A percentile compares a stretch with the other conserved stretches of the same genome.
Conservation (phyloP, 2,888 invertebrate genomes). For the Idaea straminata region DNA sequence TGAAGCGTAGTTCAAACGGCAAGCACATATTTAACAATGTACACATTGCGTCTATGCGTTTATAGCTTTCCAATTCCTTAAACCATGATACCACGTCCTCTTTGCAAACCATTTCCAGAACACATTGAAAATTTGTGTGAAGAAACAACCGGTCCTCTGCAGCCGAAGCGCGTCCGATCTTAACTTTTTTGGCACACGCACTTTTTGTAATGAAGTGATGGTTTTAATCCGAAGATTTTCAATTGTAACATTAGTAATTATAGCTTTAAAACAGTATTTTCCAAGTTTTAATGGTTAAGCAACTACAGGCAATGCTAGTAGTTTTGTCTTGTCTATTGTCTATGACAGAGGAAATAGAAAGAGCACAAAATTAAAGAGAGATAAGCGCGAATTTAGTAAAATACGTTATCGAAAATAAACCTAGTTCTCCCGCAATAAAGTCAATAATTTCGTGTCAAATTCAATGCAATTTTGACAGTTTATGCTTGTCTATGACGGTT, state of each 20-base stretch:
- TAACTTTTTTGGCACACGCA: conserved; percentile 70
- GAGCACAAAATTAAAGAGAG: conserved; percentile 39
- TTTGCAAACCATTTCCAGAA: conserved; percentile 97
- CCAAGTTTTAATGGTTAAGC: conserved; percentile 76
- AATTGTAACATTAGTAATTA: conserved; percentile 77
- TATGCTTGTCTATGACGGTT: background rate
- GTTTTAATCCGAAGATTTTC: conserved; percentile 67
- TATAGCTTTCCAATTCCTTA: conserved; percentile 96
- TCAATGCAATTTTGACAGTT: background rate
- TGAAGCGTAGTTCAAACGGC: conserved; percentile 96
- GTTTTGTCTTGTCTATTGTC: conserved; percentile 70
- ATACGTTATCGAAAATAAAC: background rate
- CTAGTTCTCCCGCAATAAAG: background rate
- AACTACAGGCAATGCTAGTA: conserved; percentile 78
- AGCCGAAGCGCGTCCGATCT: conserved; percentile 68
- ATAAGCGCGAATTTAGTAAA: conserved; percentile 17
- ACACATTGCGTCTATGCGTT: conserved; percentile 98
- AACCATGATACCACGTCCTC: conserved; percentile 99
- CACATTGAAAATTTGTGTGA: conserved; percentile 79
- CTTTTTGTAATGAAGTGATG: conserved; percentile 57
- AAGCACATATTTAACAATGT: conserved; percentile 97
- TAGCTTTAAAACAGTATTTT: conserved; percentile 70
- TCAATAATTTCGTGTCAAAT: background rate
- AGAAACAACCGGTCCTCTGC: conserved; percentile 79
- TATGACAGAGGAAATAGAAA: conserved; percentile 56